phyloP scores from a whole-genome alignment of 2,113 vertebrate species.

The Natator depressus region DNA sequence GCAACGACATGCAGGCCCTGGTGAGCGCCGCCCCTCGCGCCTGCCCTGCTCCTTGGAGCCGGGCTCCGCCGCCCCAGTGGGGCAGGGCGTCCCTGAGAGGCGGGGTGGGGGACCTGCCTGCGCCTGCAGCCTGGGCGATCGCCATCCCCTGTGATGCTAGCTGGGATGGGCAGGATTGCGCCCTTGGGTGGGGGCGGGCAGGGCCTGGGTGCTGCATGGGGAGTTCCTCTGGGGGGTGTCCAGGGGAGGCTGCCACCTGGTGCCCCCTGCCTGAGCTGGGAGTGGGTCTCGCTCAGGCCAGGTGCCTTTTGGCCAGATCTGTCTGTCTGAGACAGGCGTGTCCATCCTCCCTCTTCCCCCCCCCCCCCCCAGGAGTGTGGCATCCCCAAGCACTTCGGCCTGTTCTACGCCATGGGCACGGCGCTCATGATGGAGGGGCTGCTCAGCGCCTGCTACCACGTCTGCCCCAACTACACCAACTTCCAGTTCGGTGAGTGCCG shows the following conservation, averaged over 20 bases:
- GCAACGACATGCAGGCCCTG: conserved; percentile 83
- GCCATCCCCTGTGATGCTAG: not conserved
- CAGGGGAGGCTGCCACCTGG: no score
- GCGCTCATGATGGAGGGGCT: conserved; percentile 99
- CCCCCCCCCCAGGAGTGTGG: conserved; percentile 86
- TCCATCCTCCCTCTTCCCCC: no score
- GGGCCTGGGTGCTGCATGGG: no score
- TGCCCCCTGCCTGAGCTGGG: not conserved
- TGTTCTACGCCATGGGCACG: conserved; percentile 97
- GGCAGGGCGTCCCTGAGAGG: not conserved
- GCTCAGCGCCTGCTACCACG: conserved; percentile 97
- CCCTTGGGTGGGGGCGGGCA: no score
- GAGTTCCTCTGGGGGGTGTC: no score
- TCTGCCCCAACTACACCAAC: conserved; percentile 99
- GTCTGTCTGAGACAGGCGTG: not conserved
- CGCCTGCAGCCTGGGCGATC: not conserved
- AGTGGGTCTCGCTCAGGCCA: not conserved
- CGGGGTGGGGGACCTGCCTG: no score
- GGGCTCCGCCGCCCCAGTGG: rapidly evolving
- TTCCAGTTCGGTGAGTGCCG: conserved; percentile 93
- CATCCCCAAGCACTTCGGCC: conserved; percentile 96
- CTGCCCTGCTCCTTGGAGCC: not conserved
- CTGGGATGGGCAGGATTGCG: no score
- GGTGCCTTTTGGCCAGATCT: not conserved
- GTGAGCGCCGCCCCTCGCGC: conserved; percentile 59